Evolutionary conservation across 2,888 invertebrate species (phyloP).

Genomic region (Thumatha senex): DNA sequence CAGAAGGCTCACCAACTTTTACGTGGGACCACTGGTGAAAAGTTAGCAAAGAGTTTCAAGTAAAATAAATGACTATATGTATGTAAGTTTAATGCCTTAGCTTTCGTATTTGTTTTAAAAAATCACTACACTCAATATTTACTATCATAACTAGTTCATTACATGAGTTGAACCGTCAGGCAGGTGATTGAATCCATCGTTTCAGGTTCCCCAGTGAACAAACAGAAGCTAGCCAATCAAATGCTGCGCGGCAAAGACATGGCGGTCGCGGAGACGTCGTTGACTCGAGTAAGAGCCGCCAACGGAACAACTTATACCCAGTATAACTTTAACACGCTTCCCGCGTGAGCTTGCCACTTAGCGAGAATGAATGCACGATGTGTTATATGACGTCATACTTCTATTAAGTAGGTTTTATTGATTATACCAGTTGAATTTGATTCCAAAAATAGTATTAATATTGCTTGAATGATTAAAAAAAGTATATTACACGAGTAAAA

Average conservation of each 20-base stretch:
- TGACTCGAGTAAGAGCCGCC: conserved; percentile 89
- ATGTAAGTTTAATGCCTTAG: not conserved
- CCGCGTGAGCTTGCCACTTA: conserved; percentile 49
- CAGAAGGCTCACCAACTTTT: no score
- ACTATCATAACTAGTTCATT: not conserved
- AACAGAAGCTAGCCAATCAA: conserved; percentile 91
- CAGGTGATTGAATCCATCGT: conserved; percentile 55
- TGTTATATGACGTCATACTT: not conserved
- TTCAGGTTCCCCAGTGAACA: conserved; percentile 92
- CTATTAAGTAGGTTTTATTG: not conserved
- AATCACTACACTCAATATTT: not conserved
- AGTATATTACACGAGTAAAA: no score
- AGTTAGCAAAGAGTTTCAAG: no score
- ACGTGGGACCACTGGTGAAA: no score
- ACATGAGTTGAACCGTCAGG: conserved; percentile 46
- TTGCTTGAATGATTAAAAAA: no score
- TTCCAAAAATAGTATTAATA: no score
- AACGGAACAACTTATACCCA: conserved; percentile 50
- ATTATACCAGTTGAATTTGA: not conserved
- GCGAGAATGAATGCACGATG: conserved; percentile 37
- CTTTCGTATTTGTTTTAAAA: not conserved
- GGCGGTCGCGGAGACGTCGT: conserved; percentile 89
- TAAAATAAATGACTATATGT: no score
- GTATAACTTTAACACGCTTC: conserved; percentile 67
- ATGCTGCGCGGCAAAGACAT: conserved; percentile 86